Evolutionary conservation across 2,797 vertebrate species (phyloP), one percentile per base, ranked within the genome.

Genomic region (Acipenser ruthenus): DNA sequence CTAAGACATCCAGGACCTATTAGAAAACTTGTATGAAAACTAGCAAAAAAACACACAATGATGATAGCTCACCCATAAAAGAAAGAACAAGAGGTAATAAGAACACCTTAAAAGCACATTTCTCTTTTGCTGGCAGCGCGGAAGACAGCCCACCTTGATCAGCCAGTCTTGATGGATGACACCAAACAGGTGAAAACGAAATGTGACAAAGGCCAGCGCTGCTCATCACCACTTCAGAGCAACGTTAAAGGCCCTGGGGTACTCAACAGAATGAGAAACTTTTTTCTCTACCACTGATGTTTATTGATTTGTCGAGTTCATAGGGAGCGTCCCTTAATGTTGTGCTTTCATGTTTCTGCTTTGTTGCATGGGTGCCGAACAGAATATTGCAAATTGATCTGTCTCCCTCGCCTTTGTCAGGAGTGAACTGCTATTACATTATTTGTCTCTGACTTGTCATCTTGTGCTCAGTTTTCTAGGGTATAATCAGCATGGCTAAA

Each of bases 341-440:
- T 86, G 83, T 78, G 84, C 93, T 95, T 96, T 96, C 90, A 94
- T 93, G 94, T 95, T 88, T 90, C 80, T 84, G 84, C 92, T 95
- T 96, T 95, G 93, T 93, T 93, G 90, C 85, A 70, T 76, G 84
- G 80, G 80, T 74, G 79, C 83, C 84, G 87, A 83, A 88, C 87
- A 90, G 89, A 84, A 92, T 95, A 95, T 95, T 95, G 92, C 93
- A 94, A 93, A 97, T 99, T 96, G 95, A 98, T 97, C 93, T 74
- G 82, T 89, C 87, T 88, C 78, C 70, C 76, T 79, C 79, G 83
- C 76, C 89, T 95, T 95, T 93, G 92, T 93, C 86, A 81, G 74
- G 82, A 78, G 84, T 64, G 71, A 85, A 79, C 87, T 89, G 81
- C 87, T 80, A 88, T 94, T 90, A 88, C 80, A 78, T 88, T 82